These are phyloP conservation scores for Gasteruption jaculator DNA, from an alignment of 2,888 invertebrate genomes.

Conservation along the genomic window DNA sequence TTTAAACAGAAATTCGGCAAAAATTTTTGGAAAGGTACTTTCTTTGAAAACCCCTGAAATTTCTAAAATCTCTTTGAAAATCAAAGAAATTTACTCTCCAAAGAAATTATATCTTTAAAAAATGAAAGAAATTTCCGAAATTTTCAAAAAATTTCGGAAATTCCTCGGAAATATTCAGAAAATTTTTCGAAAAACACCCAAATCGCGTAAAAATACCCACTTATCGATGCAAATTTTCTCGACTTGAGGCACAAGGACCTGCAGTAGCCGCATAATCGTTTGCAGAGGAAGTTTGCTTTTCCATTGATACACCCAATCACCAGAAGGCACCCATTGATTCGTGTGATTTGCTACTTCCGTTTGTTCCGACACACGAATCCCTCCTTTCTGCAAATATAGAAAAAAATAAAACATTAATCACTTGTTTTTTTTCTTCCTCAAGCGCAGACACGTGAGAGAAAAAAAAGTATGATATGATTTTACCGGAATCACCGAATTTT, in stretches of 20 bases:
- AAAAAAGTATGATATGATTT: conserved; percentile 2
- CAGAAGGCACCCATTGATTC: conserved; percentile 82
- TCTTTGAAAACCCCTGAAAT: neutral
- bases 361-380: conserved; percentile 58
- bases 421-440: no score
- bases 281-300: conserved; percentile 95
- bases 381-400: conserved; percentile 55
- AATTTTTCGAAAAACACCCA: neutral
- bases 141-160: no score
- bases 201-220: conserved; percentile 27
- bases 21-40: no score
- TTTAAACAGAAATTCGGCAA: no score
- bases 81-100: conserved; percentile 2
- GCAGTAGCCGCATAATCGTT: conserved; percentile 97
- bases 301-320: conserved; percentile 96
- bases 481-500: conserved; percentile 47
- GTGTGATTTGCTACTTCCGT: conserved; percentile 31
- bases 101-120: conserved; percentile 6
- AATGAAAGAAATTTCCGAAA: neutral
- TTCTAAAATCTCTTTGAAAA: neutral
- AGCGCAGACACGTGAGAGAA: conserved; percentile 6
- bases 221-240: conserved; percentile 97
- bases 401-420: conserved; percentile 8
- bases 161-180: neutral
- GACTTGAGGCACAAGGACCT: conserved; percentile 98